Conservation (phyloP, 2,113 vertebrate species). For the Mirza zaza region DNA sequence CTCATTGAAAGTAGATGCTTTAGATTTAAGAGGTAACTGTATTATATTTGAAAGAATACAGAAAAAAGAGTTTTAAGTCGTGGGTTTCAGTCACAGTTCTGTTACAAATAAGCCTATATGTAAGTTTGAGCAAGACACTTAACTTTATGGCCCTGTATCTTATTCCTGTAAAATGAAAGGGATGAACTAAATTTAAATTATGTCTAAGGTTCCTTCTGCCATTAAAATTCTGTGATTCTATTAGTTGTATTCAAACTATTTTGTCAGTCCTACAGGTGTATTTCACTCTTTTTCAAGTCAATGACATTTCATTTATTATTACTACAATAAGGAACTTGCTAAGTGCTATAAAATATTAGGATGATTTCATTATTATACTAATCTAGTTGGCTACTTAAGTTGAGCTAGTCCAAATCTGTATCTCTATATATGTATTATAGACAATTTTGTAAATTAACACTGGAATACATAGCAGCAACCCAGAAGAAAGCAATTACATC, state of each 20-base stretch:
- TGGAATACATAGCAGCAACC: neutral
- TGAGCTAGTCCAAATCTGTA: neutral
- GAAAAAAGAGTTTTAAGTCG: neutral
- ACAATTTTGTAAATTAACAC: slow-evolving; percentile 26
- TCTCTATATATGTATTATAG: neutral
- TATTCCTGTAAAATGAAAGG: neutral
- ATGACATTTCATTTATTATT: neutral
- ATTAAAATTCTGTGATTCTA: slow-evolving; percentile 2
- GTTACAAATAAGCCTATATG: neutral
- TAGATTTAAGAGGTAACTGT: neutral
- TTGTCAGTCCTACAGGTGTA: neutral
- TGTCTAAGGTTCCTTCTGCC: slow-evolving; percentile 8
- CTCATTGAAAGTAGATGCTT: neutral
- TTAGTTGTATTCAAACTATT: slow-evolving; percentile 20
- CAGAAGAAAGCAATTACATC: neutral
- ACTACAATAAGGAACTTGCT: neutral
- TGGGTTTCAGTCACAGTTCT: neutral
- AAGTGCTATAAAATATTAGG: neutral
- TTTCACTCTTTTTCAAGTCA: neutral
- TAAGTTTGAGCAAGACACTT: neutral
- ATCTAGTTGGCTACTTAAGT: slow-evolving; percentile 35
- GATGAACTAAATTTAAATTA: slow-evolving; percentile 21
- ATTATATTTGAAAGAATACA: neutral
- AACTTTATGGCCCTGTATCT: neutral
- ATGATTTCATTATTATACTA: neutral